A percentile compares a stretch with the other conserved stretches of the same genome.
Conservation (phyloP, 64 coral and sea anemone species). For the Porites australiensis region DNA sequence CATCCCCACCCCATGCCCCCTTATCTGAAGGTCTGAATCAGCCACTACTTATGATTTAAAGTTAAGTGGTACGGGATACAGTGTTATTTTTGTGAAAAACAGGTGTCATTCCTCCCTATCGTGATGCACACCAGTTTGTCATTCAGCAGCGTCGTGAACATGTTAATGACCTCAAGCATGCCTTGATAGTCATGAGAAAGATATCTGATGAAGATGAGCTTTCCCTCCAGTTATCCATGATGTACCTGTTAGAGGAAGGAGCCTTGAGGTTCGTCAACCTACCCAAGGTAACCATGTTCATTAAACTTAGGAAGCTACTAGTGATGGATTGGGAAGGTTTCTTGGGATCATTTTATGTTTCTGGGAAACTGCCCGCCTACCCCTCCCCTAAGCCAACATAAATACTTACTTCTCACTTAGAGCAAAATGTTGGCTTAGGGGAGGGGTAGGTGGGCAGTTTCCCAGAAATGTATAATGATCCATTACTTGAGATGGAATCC, state of each 20-base stretch:
- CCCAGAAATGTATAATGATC: too few species aligned
- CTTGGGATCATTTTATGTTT: too few species aligned
- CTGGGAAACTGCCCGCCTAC: too few species aligned
- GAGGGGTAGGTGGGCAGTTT: too few species aligned
- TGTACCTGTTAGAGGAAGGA: constrained; percentile 63
- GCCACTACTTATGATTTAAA: neutral
- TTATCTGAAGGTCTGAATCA: neutral
- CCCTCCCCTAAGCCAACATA: too few species aligned
- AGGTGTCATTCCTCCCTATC: constrained; percentile 62
- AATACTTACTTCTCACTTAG: too few species aligned
- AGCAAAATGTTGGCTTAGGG: too few species aligned
- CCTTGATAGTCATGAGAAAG: constrained; percentile 40
- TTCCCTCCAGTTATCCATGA: constrained; percentile 36
- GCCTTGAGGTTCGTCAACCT: constrained; percentile 41
- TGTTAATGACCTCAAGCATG: constrained; percentile 53
- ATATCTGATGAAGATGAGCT: constrained; percentile 22
- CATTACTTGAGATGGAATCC: too few species aligned
- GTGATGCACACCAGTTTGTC: constrained; percentile 49
- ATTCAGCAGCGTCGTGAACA: constrained; percentile 46
- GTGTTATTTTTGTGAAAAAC: neutral
- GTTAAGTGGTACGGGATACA: neutral
- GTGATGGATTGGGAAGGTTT: too few species aligned
- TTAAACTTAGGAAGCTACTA: too few species aligned
- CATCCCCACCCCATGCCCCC: too few species aligned
- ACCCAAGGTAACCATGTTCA: constrained; percentile 31